These are phyloP conservation scores for Ormyrus thymus DNA, from an alignment of 2,888 invertebrate species.

Conservation along the genomic window DNA sequence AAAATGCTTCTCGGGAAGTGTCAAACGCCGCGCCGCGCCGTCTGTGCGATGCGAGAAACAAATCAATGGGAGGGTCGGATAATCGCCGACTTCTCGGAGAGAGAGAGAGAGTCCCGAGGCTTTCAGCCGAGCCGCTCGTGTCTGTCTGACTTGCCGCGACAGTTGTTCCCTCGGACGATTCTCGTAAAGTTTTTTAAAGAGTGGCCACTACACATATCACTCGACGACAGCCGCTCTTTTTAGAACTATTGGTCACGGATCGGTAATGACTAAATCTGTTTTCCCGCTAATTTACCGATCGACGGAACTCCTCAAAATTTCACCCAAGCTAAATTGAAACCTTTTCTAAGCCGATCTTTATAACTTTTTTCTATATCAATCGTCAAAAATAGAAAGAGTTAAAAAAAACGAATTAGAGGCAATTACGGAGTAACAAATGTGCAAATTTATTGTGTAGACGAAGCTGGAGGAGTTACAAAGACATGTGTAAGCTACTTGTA, in stretches of 20 bases:
- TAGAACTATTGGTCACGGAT: slow-evolving; percentile 2
- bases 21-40: slow-evolving; percentile 28
- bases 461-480: background rate
- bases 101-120: background rate
- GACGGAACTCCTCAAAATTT: too few relatives aligned
- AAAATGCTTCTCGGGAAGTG: slow-evolving; percentile 51
- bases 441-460: too few relatives aligned
- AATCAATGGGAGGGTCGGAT: slow-evolving; percentile 48
- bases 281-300: too few relatives aligned
- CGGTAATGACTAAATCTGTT: slow-evolving; percentile 36
- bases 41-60: slow-evolving; percentile 31
- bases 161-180: slow-evolving; percentile 5
- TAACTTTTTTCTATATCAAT: too few relatives aligned
- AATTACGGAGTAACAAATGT: too few relatives aligned
- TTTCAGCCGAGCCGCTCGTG: background rate
- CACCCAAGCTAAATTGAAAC: too few relatives aligned
- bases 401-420: too few relatives aligned
- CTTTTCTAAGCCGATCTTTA: too few relatives aligned
- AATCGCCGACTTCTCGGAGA: slow-evolving; percentile 49
- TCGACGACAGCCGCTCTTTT: background rate
- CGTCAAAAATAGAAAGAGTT: too few relatives aligned
- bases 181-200: slow-evolving; percentile 36
- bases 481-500: slow-evolving; percentile 24
- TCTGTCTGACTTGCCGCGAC: background rate
- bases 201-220: background rate